A percentile compares a stretch with the other conserved stretches of the same genome.
These are phyloP conservation scores for Caenorhabditis japonica DNA, from an alignment of 2,888 invertebrate species.

Conservation along the genomic window DNA sequence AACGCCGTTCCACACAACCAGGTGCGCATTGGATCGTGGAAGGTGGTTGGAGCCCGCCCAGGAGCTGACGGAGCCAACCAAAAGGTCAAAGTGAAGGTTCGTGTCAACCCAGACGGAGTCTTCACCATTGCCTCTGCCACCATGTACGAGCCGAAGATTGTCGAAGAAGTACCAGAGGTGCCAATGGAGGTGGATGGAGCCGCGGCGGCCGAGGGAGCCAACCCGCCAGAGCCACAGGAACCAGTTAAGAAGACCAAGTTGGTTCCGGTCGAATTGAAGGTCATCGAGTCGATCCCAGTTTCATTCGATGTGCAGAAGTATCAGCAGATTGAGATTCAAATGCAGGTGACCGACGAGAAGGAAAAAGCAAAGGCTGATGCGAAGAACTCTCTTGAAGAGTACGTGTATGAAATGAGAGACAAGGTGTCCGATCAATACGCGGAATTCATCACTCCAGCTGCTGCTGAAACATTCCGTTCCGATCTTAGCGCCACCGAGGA, in stretches of 20 bases:
- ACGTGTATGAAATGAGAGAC: slow-evolving; percentile 94
- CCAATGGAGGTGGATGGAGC: slow-evolving; percentile 61
- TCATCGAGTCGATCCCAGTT: slow-evolving; percentile 84
- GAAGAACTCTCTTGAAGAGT: slow-evolving; percentile 96
- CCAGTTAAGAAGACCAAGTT: slow-evolving; percentile 85
- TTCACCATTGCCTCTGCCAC: slow-evolving; percentile 90
- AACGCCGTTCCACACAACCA: slow-evolving; percentile 84
- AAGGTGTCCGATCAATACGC: slow-evolving; percentile 86
- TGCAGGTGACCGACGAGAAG: slow-evolving; percentile 85
- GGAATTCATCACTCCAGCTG: slow-evolving; percentile 85
- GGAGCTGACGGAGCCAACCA: slow-evolving; percentile 90
- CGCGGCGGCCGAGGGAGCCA: slow-evolving; percentile 79
- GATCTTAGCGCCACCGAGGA: slow-evolving; percentile 89
- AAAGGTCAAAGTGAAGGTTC: slow-evolving; percentile 88
- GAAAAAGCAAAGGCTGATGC: slow-evolving; percentile 96
- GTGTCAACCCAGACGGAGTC: slow-evolving; percentile 93
- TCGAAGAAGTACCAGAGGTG: slow-evolving; percentile 63
- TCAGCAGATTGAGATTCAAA: slow-evolving; percentile 80
- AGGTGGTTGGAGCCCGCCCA: slow-evolving; percentile 83
- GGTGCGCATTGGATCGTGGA: slow-evolving; percentile 77
- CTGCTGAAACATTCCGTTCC: slow-evolving; percentile 76
- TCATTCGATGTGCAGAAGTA: slow-evolving; percentile 85
- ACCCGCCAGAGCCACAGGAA: slow-evolving; percentile 31
- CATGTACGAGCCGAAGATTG: slow-evolving; percentile 79
- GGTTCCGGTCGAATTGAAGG: slow-evolving; percentile 88